phyloP scores from a whole-genome alignment of 2,888 invertebrate species.

The Mesochorus sp. region DNA sequence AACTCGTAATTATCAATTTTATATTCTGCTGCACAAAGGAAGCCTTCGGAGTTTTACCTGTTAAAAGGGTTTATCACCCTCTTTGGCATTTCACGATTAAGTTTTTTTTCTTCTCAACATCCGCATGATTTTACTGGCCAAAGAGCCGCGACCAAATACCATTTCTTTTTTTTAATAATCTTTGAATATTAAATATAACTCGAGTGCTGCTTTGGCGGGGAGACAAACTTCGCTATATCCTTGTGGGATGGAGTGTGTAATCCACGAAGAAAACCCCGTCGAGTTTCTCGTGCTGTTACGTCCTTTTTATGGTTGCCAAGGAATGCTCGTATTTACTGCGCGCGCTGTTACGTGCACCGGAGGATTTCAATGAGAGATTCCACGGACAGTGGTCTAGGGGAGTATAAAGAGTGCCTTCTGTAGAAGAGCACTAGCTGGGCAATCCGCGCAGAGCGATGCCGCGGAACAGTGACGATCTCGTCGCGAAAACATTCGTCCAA shows the following conservation, averaged over 20 bases:
- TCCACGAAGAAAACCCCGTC: slow-evolving; percentile 58
- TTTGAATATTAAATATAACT: slow-evolving; percentile 29
- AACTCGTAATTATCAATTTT: no score
- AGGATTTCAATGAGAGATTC: slow-evolving; percentile 55
- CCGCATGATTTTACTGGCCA: no score
- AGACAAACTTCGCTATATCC: slow-evolving; percentile 19
- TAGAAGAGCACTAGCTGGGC: slow-evolving; percentile 14
- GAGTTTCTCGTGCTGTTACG: slow-evolving; percentile 63
- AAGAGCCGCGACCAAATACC: no score
- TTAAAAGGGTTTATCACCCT: slow-evolving; percentile 7
- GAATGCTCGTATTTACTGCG: slow-evolving; percentile 65
- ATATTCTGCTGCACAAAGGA: no score
- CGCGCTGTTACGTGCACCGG: slow-evolving; percentile 33
- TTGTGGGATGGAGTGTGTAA: slow-evolving; percentile 34
- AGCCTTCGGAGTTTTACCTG: slow-evolving; percentile 8
- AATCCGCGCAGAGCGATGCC: slow-evolving; percentile 18
- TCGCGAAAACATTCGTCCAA: slow-evolving; percentile 58
- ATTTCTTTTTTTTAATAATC: no score
- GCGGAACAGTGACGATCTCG: slow-evolving; percentile 38
- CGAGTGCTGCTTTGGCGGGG: slow-evolving; percentile 13
- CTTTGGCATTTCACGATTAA: slow-evolving; percentile 28
- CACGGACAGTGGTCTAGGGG: slow-evolving; percentile 23
- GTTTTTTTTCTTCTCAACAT: no score
- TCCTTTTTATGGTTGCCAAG: slow-evolving; percentile 62
- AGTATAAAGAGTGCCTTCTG: slow-evolving; percentile 26